Base-by-base conservation (phyloP, 1,140 invertebrate species). In the Achatina immaculata region DNA sequence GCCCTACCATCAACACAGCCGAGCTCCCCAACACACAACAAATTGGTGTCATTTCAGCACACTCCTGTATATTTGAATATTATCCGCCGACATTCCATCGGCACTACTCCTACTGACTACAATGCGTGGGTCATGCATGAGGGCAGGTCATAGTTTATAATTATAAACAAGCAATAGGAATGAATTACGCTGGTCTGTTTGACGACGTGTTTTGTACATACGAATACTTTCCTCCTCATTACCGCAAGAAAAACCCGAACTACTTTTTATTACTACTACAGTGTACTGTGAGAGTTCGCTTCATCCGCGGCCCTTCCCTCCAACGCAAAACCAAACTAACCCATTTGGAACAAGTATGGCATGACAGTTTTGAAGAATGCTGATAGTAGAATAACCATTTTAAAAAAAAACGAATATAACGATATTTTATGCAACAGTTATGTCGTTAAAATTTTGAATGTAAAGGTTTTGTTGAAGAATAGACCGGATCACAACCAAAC, bases 51-150 rank as follows among this genome's bases (percentile, higher is more conserved):
- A n/a, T n/a, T n/a, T 45, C 0, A 2, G 14, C 38, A 42, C 42
- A 42, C 38, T 40, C 38, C 6, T 42, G 9, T 78, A 68, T 77
- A 55, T 77, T 38, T 38, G 42, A 38, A 40, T 78, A 62, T 78
- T 62, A 78, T 4, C 2, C 36, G 21, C 76, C 43, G 76, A 68
- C 76, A 78, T 78, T 68, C 76, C 76, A 78, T 66, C 68, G 43
- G 36, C 38, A 65, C 34, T 48, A 77, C 75, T 77, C 40, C 45
- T n/a, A 21, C 28, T 19, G 28, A 19, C 28, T 45, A 19, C 42
- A 9, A 21, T 19, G 51, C 9, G 19, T 51, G 16, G 16, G 6
- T 9, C 24, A 48, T 31, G 14, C 9, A 34, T 72, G 28, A 9
- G 34, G 19, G 38, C 11, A 14, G 31, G 31, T 16, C 28, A 72